These are phyloP conservation scores for Archaeoteleia sp. DNA, from an alignment of 2,888 invertebrate species.

Conservation along the genomic window DNA sequence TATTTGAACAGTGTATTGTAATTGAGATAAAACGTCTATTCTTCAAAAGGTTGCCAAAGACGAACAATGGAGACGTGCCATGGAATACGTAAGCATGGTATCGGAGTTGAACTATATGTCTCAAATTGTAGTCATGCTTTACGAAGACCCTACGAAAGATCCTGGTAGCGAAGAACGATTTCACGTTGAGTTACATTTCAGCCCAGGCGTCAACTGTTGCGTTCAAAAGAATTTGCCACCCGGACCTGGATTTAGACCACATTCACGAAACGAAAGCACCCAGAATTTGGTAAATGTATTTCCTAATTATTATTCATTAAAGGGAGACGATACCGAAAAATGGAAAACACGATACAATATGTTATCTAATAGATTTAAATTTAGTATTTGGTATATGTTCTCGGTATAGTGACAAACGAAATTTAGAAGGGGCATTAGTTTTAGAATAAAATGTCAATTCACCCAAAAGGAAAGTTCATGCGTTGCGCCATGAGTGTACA, in stretches of 20 bases:
- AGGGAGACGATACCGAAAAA: too few species aligned
- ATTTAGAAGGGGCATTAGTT: too few species aligned
- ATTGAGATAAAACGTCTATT: conserved; percentile 7
- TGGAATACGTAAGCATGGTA: conserved; percentile 98
- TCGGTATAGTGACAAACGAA: too few species aligned
- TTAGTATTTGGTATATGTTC: conserved; percentile 5
- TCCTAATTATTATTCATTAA: too few species aligned
- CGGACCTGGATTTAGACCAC: conserved; percentile 94
- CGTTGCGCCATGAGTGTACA: too few species aligned
- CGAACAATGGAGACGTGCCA: conserved; percentile 98
- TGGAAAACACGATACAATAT: too few species aligned
- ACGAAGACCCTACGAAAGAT: conserved; percentile 98
- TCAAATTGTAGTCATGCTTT: conserved; percentile 98
- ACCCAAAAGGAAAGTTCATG: too few species aligned
- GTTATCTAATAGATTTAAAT: too few species aligned
- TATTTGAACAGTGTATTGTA: not conserved
- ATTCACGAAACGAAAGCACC: conserved; percentile 86
- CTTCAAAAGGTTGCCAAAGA: conserved; percentile 83
- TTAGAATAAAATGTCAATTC: too few species aligned
- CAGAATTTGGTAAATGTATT: conserved; percentile 76
- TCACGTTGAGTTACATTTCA: conserved; percentile 99
- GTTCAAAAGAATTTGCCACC: conserved; percentile 95
- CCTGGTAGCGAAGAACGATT: conserved; percentile 93
- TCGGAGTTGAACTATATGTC: conserved; percentile 99
- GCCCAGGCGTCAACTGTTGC: conserved; percentile 98